A percentile compares a stretch with the other conserved stretches of the same genome.
Conservation (phyloP, 2,113 vertebrate species). For the Callipepla squamata region DNA sequence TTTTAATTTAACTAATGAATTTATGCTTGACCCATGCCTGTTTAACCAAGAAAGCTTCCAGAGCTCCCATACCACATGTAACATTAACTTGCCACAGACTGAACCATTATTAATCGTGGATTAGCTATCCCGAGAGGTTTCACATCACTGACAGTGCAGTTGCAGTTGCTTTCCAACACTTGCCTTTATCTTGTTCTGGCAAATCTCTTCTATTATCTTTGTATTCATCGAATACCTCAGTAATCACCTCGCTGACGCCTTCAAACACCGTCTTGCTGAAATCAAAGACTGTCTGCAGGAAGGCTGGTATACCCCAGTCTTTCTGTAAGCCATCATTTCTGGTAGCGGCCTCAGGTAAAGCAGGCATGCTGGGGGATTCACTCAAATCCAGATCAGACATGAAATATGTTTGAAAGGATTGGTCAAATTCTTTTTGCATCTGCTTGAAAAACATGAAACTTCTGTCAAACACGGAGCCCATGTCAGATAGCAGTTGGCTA, state of each 20-base stretch:
- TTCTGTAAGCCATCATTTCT: constrained; percentile 68
- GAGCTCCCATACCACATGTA: not conserved
- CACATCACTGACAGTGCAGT: not conserved
- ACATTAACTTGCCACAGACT: not conserved
- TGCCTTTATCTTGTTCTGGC: constrained; percentile 77
- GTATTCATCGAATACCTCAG: constrained; percentile 75
- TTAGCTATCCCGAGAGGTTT: not conserved
- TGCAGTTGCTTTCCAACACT: constrained; percentile 49
- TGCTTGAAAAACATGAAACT: constrained; percentile 81
- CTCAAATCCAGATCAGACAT: constrained; percentile 69
- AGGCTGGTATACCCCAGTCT: constrained; percentile 78
- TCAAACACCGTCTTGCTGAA: constrained; percentile 84
- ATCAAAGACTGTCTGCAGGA: constrained; percentile 86
- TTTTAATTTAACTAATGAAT: not conserved
- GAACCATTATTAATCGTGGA: not conserved
- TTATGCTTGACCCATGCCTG: not conserved
- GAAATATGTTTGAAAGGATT: constrained; percentile 82
- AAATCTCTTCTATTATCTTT: constrained; percentile 54
- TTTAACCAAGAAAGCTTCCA: not conserved
- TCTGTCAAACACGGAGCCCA: constrained; percentile 79
- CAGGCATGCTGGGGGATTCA: constrained; percentile 44
- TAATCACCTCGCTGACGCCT: constrained; percentile 83
- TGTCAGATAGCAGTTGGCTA: constrained; percentile 72
- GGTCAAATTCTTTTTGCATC: constrained; percentile 83
- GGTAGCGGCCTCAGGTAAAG: constrained; percentile 59